Evolutionary conservation across 2,797 vertebrate genomes (phyloP).

Genomic region (Pristis pectinata): DNA sequence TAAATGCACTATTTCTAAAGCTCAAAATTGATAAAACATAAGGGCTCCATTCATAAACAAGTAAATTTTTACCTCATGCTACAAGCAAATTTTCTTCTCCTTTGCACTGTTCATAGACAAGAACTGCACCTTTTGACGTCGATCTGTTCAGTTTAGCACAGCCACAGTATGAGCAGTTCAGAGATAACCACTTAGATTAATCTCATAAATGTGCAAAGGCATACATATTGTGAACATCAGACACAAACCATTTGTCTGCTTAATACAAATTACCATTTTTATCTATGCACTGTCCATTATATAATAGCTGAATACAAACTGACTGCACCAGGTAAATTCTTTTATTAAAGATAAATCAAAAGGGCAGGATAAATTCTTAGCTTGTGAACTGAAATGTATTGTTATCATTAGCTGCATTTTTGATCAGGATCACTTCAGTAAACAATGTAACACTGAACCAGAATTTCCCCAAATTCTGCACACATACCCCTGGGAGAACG

Average conservation of each 20-base stretch:
- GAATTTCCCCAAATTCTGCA: too few relatives aligned
- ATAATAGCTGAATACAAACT: background rate
- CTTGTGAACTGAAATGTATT: background rate
- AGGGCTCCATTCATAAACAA: conserved; percentile 48
- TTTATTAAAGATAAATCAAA: conserved; percentile 7
- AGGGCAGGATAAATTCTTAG: background rate
- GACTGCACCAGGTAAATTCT: conserved; percentile 1
- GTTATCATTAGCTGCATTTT: background rate
- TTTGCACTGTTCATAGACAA: conserved; percentile 50
- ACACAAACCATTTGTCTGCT: background rate
- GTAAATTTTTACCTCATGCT: conserved; percentile 52
- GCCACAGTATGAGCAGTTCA: conserved; percentile 45
- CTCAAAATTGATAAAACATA: conserved; percentile 52
- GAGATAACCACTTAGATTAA: conserved; percentile 39
- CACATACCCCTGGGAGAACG: too few relatives aligned
- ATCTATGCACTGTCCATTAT: too few relatives aligned
- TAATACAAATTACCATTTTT: background rate
- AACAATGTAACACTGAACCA: conserved; percentile 3
- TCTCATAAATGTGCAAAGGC: conserved; percentile 42
- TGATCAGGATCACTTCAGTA: background rate
- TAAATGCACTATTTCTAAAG: background rate
- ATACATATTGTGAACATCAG: background rate
- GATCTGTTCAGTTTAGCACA: conserved; percentile 41
- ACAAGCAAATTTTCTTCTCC: conserved; percentile 51
- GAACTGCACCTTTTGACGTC: conserved; percentile 48